phyloP scores from a whole-genome alignment of 37 sponge, comb jelly and placozoan species.

The Crambe crambe region DNA sequence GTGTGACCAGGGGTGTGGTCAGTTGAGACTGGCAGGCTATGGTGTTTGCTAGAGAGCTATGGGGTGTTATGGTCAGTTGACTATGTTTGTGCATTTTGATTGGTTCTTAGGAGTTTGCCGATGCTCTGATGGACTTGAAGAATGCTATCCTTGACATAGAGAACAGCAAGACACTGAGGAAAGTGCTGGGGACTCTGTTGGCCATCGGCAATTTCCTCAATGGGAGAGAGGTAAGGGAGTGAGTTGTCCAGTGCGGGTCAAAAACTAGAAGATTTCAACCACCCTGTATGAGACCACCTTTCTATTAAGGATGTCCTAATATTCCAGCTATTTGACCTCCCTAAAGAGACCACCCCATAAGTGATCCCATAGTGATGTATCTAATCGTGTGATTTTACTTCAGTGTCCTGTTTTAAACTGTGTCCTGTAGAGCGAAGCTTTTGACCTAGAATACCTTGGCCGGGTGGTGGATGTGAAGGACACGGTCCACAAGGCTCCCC shows the following conservation, averaged over 20 bases:
- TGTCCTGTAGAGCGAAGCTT: conserved; percentile 69
- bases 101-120: conserved; percentile 89
- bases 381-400: background rate
- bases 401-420: background rate
- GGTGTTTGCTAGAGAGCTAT: no score
- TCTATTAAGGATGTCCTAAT: no score
- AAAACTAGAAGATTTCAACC: no score
- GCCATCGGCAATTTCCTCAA: conserved; percentile 90
- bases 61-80: no score
- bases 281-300: no score
- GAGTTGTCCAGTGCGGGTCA: background rate
- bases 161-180: conserved; percentile 67
- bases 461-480: conserved; percentile 90
- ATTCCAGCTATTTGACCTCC: no score
- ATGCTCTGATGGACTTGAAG: conserved; percentile 93
- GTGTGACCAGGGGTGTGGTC: no score
- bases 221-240: conserved; percentile 57
- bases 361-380: no score
- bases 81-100: no score
- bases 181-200: conserved; percentile 70
- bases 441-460: conserved; percentile 79
- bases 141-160: conserved; percentile 63
- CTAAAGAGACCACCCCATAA: no score
- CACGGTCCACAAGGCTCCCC: conserved; percentile 83
- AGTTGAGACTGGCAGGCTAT: no score